These are phyloP conservation scores for Ceratoteleas bidentatus DNA, from an alignment of 1,140 invertebrate genomes.

Conservation along the genomic window DNA sequence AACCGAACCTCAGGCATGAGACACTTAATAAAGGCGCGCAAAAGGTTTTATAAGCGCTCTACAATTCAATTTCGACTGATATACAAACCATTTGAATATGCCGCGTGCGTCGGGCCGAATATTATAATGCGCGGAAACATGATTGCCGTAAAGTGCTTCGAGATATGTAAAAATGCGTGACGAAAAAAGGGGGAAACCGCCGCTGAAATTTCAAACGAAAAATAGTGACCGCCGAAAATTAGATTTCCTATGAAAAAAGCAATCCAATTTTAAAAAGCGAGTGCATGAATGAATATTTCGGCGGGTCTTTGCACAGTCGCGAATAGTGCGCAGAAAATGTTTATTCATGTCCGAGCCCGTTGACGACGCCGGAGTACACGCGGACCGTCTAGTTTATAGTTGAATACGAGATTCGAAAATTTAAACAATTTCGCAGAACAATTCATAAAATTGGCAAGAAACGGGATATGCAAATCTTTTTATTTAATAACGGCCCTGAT, in stretches of 20 bases:
- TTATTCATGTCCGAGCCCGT: conserved; percentile 62
- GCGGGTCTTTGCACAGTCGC: conserved; percentile 63
- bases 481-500: conserved; percentile 55
- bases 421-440: conserved; percentile 64
- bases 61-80: too few relatives aligned
- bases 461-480: conserved; percentile 64
- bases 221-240: conserved; percentile 64
- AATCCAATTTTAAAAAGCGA: conserved; percentile 67
- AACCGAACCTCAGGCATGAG: too few relatives aligned
- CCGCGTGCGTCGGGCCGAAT: too few relatives aligned
- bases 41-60: too few relatives aligned
- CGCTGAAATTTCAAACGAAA: conserved; percentile 57
- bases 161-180: conserved; percentile 43
- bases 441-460: conserved; percentile 62
- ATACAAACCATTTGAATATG: conserved; percentile 26
- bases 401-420: conserved; percentile 67
- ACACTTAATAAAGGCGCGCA: too few relatives aligned
- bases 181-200: conserved; percentile 25
- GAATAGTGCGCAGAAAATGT: conserved; percentile 65
- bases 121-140: conserved; percentile 43
- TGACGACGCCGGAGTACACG: conserved; percentile 62
- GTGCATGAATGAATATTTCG: conserved; percentile 67
- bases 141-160: conserved; percentile 41
- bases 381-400: conserved; percentile 63
- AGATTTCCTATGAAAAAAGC: conserved; percentile 63